These are phyloP conservation scores for pig (Sus scrofa) DNA, from an alignment of 2,113 vertebrate genomes.

Conservation along the genomic window T2T-Sscrofa CM000824.6:205707001-205707500, in stretches of 20 bases:
- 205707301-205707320: background rate
- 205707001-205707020: slow-evolving; percentile 26
- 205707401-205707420: too few species aligned
- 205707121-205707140: background rate
- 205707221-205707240: background rate
- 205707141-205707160: background rate
- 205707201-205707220: background rate
- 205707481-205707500: too few species aligned
- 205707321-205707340: background rate
- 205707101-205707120: background rate
- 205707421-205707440: too few species aligned
- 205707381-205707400: too few species aligned
- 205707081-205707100: background rate
- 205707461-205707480: too few species aligned
- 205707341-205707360: background rate
- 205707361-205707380: background rate
- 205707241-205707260: background rate
- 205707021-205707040: background rate
- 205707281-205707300: background rate
- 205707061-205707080: background rate
- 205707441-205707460: too few species aligned
- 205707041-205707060: slow-evolving; percentile 25
- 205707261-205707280: background rate
- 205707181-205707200: background rate
- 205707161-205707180: background rate